Percentiles rank a stretch among this genome's conserved stretches.
phyloP scores from a whole-genome alignment of 2,888 invertebrate species.

The Ophion obscuratus region DNA sequence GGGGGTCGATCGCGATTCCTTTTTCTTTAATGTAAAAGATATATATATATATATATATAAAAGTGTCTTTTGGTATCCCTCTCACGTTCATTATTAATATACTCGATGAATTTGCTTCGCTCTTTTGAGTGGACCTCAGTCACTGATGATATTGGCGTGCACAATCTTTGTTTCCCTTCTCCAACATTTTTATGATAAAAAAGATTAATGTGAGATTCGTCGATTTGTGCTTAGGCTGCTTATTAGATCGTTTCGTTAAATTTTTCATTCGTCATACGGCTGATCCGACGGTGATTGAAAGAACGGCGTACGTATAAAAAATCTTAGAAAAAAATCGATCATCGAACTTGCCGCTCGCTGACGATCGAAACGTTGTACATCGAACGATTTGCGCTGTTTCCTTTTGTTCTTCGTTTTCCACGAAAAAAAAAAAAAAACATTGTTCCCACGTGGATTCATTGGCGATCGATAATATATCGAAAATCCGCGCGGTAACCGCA shows the following conservation, averaged over 20 bases:
- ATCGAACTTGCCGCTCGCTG: conserved; percentile 27
- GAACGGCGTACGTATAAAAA: conserved; percentile 56
- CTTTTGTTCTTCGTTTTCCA: conserved; percentile 12
- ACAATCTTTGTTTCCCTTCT: conserved; percentile 36
- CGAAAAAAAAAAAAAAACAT: not conserved
- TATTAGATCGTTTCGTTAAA: conserved; percentile 36
- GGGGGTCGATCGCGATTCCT: conserved; percentile 42
- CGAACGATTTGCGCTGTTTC: conserved; percentile 64
- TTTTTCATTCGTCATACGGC: conserved; percentile 22
- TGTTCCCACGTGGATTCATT: conserved; percentile 5
- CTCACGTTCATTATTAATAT: conserved; percentile 66
- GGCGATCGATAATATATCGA: conserved; percentile 53
- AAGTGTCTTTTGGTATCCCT: conserved; percentile 74
- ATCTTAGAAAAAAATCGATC: conserved; percentile 56
- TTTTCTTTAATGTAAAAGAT: conserved; percentile 44
- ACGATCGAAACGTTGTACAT: conserved; percentile 43
- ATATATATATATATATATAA: conserved; percentile 69
- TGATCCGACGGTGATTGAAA: conserved; percentile 26
- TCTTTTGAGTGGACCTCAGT: conserved; percentile 20
- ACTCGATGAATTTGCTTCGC: conserved; percentile 51
- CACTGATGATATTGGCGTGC: conserved; percentile 54
- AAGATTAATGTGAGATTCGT: conserved; percentile 54
- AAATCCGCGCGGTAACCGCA: not conserved
- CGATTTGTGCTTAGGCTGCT: conserved; percentile 61
- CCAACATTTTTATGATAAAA: conserved; percentile 47